phyloP scores from a whole-genome alignment of 2,888 invertebrate genomes.

The Dorcus hopei region DNA sequence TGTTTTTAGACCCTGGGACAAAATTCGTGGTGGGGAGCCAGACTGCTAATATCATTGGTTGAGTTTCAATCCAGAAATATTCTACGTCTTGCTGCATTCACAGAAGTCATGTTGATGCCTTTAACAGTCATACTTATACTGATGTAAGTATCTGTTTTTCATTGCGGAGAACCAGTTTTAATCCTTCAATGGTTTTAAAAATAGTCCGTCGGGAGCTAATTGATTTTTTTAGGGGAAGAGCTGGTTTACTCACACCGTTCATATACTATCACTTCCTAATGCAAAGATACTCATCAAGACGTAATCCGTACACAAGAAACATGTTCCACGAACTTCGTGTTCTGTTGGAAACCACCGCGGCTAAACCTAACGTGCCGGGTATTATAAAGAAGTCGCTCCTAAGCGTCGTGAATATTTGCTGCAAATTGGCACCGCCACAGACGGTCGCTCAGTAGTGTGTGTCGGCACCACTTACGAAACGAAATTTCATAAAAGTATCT shows the following conservation, averaged over 20 bases:
- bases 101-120: conserved; percentile 91
- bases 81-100: conserved; percentile 84
- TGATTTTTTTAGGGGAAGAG: conserved; percentile 71
- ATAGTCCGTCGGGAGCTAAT: background rate
- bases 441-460: conserved; percentile 41
- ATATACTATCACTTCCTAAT: conserved; percentile 96
- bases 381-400: conserved; percentile 60
- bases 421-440: conserved; percentile 72
- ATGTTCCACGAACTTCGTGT: conserved; percentile 86
- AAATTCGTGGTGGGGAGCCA: conserved; percentile 85
- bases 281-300: conserved; percentile 86
- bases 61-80: conserved; percentile 90
- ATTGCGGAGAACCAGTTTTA: background rate
- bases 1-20: conserved; percentile 79
- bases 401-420: conserved; percentile 65
- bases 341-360: conserved; percentile 65
- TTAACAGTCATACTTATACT: conserved; percentile 76
- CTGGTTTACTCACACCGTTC: conserved; percentile 88
- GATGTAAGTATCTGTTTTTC: conserved; percentile 72
- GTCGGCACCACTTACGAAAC: background rate
- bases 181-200: background rate
- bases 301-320: conserved; percentile 94
- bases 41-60: conserved; percentile 81
- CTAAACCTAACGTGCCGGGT: conserved; percentile 66
- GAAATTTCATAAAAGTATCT: background rate